phyloP scores from a whole-genome alignment of 2,113 vertebrate genomes.

The Myotis davidii region DNA sequence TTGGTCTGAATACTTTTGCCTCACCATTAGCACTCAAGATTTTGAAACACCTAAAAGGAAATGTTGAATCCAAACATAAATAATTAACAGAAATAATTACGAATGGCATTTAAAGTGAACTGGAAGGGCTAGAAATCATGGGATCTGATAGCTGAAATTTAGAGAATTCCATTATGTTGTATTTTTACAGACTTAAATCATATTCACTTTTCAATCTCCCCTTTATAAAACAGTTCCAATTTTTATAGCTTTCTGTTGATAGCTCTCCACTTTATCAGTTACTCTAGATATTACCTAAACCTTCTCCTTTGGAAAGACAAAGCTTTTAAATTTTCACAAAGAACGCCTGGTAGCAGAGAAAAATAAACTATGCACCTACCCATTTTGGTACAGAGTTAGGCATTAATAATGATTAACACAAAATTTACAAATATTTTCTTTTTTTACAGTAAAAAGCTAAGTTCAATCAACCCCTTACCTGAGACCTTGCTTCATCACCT shows the following conservation, averaged over 20 bases:
- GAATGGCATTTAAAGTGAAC: conserved; percentile 55
- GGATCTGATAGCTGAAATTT: not conserved
- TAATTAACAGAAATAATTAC: conserved; percentile 57
- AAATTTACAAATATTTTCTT: conserved; percentile 1
- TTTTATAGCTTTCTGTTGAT: not conserved
- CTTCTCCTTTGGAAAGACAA: not conserved
- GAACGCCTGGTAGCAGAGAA: not conserved
- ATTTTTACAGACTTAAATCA: not conserved
- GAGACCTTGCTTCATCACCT: conserved; percentile 44
- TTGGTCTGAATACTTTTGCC: conserved; percentile 94
- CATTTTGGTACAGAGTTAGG: conserved; percentile 3
- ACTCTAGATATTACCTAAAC: not conserved
- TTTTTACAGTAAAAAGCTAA: conserved; percentile 26
- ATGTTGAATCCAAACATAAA: conserved; percentile 72
- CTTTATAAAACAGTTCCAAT: not conserved
- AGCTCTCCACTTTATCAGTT: not conserved
- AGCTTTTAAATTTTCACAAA: conserved; percentile 14
- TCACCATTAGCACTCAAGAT: conserved; percentile 94
- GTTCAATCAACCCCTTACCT: conserved; percentile 50
- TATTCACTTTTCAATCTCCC: not conserved
- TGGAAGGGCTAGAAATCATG: conserved; percentile 43
- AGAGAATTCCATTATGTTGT: not conserved
- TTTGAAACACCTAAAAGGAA: conserved; percentile 94
- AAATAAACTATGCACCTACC: not conserved
- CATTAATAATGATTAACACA: conserved; percentile 35